phyloP scores from a whole-genome alignment of 2,888 invertebrate species.

The Macrophya annulata region DNA sequence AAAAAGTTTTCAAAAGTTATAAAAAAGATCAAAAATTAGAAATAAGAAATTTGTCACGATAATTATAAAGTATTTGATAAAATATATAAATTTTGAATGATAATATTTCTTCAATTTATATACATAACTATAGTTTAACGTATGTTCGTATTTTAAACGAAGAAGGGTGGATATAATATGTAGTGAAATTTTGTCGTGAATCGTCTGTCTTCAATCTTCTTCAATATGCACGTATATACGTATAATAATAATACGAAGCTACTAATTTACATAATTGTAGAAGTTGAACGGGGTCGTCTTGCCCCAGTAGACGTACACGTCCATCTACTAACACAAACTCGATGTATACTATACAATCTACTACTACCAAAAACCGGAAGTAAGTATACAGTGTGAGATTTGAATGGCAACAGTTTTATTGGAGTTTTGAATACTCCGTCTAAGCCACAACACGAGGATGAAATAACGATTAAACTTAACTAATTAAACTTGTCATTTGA shows the following conservation, averaged over 20 bases:
- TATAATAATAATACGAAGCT: not conserved
- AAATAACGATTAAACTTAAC: constrained; percentile 53
- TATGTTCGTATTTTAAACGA: too few relatives aligned
- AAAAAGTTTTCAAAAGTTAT: too few relatives aligned
- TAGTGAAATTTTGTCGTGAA: not conserved
- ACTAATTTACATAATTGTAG: constrained; percentile 32
- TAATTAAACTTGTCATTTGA: constrained; percentile 57
- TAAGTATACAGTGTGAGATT: not conserved
- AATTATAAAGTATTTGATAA: too few relatives aligned
- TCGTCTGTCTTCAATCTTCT: constrained; percentile 28
- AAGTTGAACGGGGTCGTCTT: constrained; percentile 10
- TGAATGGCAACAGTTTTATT: constrained; percentile 50
- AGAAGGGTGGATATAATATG: not conserved
- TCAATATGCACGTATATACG: constrained; percentile 1
- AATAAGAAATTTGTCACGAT: too few relatives aligned
- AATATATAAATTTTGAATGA: too few relatives aligned
- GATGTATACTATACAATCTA: not conserved
- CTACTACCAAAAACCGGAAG: not conserved
- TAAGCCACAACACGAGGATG: constrained; percentile 20
- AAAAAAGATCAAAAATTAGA: too few relatives aligned
- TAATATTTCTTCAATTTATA: too few relatives aligned
- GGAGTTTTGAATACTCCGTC: constrained; percentile 50
- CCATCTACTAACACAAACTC: not conserved
- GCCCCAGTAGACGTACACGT: constrained; percentile 2
- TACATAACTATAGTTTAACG: too few relatives aligned